These are phyloP conservation scores for Teleogryllus oceanicus DNA, from an alignment of 2,888 invertebrate genomes.

Conservation along the genomic window DNA sequence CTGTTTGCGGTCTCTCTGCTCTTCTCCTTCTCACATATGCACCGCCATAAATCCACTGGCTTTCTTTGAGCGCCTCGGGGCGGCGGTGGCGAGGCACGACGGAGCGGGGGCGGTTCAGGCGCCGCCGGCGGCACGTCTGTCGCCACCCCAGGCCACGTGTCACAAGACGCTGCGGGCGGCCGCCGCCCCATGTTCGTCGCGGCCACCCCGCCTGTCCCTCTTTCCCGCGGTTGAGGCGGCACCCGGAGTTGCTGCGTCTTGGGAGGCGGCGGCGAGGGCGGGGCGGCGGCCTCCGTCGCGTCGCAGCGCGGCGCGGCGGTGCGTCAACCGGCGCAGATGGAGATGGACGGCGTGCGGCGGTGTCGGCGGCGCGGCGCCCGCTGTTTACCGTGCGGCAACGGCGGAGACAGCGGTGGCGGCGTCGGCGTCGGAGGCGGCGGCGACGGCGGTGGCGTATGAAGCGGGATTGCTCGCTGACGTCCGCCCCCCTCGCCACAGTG, in stretches of 20 bases:
- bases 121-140: not conserved
- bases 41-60: slow-evolving; percentile 32
- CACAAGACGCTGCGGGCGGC: not conserved
- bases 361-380: not conserved
- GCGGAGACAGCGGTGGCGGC: too few species aligned
- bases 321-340: not conserved
- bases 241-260: not conserved
- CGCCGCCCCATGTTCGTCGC: not conserved
- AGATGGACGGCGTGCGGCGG: not conserved
- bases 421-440: too few species aligned
- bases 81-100: not conserved
- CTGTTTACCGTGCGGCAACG: not conserved
- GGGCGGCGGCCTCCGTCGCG: not conserved
- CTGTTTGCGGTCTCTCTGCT: slow-evolving; percentile 33
- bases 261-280: not conserved
- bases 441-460: too few species aligned
- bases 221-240: not conserved
- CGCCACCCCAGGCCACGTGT: not conserved
- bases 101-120: too few species aligned
- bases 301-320: not conserved
- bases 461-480: too few species aligned
- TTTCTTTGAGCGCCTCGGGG: slow-evolving; percentile 31
- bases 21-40: slow-evolving; percentile 25
- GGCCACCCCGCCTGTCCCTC: not conserved
- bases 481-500: too few species aligned